phyloP scores from a whole-genome alignment of 2,888 invertebrate genomes.

The Papilio gigon region DNA sequence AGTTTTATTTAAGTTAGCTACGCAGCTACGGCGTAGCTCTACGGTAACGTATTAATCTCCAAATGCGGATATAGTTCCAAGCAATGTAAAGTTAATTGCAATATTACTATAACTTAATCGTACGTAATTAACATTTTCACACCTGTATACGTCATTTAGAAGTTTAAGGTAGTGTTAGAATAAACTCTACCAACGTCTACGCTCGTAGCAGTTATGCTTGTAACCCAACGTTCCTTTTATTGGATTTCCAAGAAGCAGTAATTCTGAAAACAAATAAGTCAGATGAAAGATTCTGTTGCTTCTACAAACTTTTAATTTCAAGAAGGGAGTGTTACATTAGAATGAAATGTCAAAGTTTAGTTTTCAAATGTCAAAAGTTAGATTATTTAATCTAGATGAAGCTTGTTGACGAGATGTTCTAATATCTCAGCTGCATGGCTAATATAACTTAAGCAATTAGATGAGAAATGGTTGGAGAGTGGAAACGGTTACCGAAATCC shows the following conservation, averaged over 20 bases:
- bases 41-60: background rate
- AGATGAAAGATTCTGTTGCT: background rate
- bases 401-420: conserved; percentile 13
- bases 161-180: background rate
- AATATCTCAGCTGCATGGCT: conserved; percentile 18
- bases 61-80: background rate
- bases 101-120: background rate
- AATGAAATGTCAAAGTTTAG: conserved; percentile 6
- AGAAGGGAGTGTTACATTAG: background rate
- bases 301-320: background rate
- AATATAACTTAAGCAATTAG: conserved; percentile 27
- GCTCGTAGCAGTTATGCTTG: background rate
- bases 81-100: background rate
- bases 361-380: conserved; percentile 14
- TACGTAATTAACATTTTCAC: background rate
- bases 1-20: background rate
- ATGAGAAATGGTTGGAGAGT: conserved; percentile 16
- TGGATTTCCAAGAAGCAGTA: background rate
- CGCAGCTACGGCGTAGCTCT: conserved; percentile 12
- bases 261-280: background rate
- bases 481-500: conserved; percentile 31
- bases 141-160: background rate
- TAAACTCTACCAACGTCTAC: background rate
- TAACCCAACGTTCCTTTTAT: background rate
- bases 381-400: background rate